These are phyloP conservation scores for Dendrolimus kikuchii DNA, from an alignment of 1,140 invertebrate genomes.

Conservation along the genomic window DNA sequence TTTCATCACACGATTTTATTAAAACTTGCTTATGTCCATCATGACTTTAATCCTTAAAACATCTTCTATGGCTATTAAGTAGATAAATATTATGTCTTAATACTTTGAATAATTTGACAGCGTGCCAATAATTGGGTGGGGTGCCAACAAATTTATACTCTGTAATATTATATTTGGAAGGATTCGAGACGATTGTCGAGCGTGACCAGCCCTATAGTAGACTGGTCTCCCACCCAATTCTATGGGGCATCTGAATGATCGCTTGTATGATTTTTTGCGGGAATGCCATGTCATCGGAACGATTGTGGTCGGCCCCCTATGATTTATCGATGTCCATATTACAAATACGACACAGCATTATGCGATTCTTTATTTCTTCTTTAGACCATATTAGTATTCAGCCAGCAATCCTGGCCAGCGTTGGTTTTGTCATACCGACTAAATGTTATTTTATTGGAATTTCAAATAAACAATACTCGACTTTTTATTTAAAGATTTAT, in stretches of 20 bases:
- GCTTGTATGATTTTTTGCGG: conserved; percentile 67
- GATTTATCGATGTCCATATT: conserved; percentile 69
- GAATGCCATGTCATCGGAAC: conserved; percentile 68
- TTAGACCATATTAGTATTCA: conserved; percentile 69
- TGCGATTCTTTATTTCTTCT: conserved; percentile 69
- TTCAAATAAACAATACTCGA: conserved; percentile 62
- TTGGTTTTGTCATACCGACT: conserved; percentile 69
- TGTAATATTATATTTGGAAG: too few relatives aligned
- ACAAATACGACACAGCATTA: conserved; percentile 69
- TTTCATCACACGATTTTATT: too few relatives aligned
- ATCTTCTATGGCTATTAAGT: too few relatives aligned
- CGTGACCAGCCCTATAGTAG: conserved; percentile 34
- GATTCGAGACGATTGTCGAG: too few relatives aligned
- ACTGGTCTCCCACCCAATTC: conserved; percentile 58
- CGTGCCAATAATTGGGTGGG: too few relatives aligned
- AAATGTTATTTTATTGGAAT: conserved; percentile 70
- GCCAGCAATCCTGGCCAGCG: conserved; percentile 57
- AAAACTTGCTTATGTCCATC: too few relatives aligned
- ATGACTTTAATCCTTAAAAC: too few relatives aligned
- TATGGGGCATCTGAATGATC: conserved; percentile 62
- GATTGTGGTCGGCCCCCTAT: conserved; percentile 68
- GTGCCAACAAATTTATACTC: too few relatives aligned
- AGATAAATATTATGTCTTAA: too few relatives aligned
- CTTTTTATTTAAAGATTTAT: conserved; percentile 46
- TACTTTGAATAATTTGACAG: too few relatives aligned